Evolutionary conservation across 2,888 invertebrate species (phyloP).

Genomic region (Ophion ventricosus): DNA sequence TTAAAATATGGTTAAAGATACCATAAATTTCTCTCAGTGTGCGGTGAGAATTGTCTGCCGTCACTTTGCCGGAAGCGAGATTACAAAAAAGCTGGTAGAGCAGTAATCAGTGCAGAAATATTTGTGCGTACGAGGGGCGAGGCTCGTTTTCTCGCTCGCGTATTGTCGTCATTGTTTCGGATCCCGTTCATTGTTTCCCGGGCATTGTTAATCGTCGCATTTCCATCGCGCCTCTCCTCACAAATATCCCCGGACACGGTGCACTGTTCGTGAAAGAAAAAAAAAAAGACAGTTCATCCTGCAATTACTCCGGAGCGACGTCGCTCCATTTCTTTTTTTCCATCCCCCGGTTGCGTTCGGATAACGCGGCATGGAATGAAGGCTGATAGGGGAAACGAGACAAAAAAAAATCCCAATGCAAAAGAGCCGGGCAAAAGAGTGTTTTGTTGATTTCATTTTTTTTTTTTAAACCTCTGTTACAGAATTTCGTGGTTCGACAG

Average conservation of each 20-base stretch:
- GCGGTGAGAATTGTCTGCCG: constrained; percentile 18
- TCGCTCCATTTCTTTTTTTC: not conserved
- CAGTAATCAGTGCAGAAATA: constrained; percentile 77
- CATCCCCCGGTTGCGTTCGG: constrained; percentile 25
- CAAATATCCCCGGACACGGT: constrained; percentile 63
- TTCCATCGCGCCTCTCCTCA: constrained; percentile 61
- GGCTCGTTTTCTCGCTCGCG: constrained; percentile 56
- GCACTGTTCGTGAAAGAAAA: constrained; percentile 37
- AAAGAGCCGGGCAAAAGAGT: not conserved
- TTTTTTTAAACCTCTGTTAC: constrained; percentile 76
- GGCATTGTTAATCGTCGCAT: constrained; percentile 77
- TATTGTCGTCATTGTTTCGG: constrained; percentile 76
- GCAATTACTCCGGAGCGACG: constrained; percentile 74
- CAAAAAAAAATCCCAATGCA: constrained; percentile 8
- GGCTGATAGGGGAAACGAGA: constrained; percentile 10
- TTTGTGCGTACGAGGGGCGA: constrained; percentile 69
- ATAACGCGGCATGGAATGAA: constrained; percentile 1
- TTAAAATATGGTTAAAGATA: too few relatives aligned
- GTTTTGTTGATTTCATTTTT: constrained; percentile 16
- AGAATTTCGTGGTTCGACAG: constrained; percentile 97
- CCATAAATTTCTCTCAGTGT: too few relatives aligned
- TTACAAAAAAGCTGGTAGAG: constrained; percentile 49
- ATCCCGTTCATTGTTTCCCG: constrained; percentile 77
- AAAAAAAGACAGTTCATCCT: constrained; percentile 74
- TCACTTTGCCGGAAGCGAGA: constrained; percentile 43